Conservation (phyloP, 1,140 invertebrate genomes). For the Tetragonula clypearis region DNA sequence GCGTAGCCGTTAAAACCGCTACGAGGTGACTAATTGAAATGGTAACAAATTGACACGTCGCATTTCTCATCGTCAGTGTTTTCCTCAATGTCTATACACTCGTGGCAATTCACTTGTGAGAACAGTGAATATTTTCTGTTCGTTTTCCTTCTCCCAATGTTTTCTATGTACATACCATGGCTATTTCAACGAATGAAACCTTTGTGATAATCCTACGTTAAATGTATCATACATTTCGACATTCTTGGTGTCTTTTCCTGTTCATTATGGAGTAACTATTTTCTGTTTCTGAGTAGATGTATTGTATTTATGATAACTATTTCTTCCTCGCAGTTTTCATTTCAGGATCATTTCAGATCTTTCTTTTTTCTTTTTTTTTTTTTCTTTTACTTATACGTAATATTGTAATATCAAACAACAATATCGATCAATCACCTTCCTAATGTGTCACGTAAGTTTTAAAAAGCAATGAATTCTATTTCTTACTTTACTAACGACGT, state of each 20-base stretch:
- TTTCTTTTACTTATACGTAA: not conserved
- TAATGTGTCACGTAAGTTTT: too few species aligned
- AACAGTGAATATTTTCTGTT: slow-evolving; percentile 42
- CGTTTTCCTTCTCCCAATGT: not conserved
- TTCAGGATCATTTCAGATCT: not conserved
- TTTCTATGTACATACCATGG: not conserved
- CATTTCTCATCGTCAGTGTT: slow-evolving; percentile 18
- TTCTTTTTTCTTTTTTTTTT: not conserved
- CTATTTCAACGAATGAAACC: not conserved
- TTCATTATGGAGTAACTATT: not conserved
- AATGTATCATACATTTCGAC: not conserved
- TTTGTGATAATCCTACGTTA: not conserved
- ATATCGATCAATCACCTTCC: not conserved
- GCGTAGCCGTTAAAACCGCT: not conserved
- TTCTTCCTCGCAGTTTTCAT: not conserved
- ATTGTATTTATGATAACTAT: not conserved
- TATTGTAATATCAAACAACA: not conserved
- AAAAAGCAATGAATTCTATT: not conserved
- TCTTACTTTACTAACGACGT: not conserved
- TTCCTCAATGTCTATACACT: not conserved
- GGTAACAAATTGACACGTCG: slow-evolving; percentile 17
- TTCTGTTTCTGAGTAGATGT: not conserved
- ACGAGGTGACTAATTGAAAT: slow-evolving; percentile 15
- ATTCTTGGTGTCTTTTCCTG: not conserved
- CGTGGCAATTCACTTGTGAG: slow-evolving; percentile 49